Percentiles rank a stretch among this genome's conserved stretches.
Conservation (phyloP, 2,113 vertebrate genomes). For the Speoplatyrhinus poulsoni region DNA sequence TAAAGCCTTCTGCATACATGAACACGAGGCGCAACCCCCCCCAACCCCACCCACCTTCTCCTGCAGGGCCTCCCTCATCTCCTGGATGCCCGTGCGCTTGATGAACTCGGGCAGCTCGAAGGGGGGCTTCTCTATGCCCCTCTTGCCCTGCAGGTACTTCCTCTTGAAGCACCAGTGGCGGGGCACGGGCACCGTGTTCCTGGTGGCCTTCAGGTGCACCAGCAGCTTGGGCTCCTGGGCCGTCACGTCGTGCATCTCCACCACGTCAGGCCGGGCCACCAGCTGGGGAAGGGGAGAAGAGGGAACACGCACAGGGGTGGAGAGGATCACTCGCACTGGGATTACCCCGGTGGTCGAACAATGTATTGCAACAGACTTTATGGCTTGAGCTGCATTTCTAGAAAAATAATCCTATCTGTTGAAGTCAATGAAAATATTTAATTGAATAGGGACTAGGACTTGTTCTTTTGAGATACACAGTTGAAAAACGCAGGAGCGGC, state of each 20-base stretch:
- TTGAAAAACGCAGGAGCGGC: neutral
- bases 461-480: no score
- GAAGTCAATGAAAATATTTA: no score
- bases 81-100: slow-evolving; percentile 91
- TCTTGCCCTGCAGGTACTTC: slow-evolving; percentile 88
- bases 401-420: no score
- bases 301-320: neutral
- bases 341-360: no score
- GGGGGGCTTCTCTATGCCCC: slow-evolving; percentile 92
- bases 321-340: neutral
- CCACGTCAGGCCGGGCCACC: slow-evolving; percentile 89
- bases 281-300: slow-evolving; percentile 65
- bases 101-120: slow-evolving; percentile 94
- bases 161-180: slow-evolving; percentile 82
- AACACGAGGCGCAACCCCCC: no score
- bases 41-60: slow-evolving; percentile 81
- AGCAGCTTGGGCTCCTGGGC: slow-evolving; percentile 92
- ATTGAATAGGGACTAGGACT: no score
- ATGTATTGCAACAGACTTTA: no score
- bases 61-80: slow-evolving; percentile 94
- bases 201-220: slow-evolving; percentile 91
- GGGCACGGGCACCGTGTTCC: slow-evolving; percentile 91
- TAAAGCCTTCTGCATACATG: no score
- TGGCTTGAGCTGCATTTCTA: no score
- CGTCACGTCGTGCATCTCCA: slow-evolving; percentile 95